phyloP scores from a whole-genome alignment of 2,113 vertebrate genomes.

The Lophotis ruficrista region DNA sequence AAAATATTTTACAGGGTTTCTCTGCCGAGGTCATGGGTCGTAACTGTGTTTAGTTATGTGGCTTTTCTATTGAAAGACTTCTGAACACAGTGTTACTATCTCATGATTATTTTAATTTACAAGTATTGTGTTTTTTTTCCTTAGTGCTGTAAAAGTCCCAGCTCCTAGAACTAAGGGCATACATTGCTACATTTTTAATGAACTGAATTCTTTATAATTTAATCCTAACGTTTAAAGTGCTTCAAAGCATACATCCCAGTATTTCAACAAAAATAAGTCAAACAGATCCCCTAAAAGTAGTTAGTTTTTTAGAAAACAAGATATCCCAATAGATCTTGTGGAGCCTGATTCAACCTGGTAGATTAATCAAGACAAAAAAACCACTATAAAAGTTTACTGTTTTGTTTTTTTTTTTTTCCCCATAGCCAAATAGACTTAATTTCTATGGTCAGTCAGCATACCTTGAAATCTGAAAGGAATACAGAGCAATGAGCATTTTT shows the following conservation, averaged over 20 bases:
- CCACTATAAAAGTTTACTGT: no score
- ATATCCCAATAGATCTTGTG: not conserved
- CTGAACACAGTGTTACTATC: not conserved
- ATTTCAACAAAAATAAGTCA: not conserved
- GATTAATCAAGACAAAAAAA: not conserved
- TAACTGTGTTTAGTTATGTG: not conserved
- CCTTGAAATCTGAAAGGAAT: not conserved
- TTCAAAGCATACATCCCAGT: not conserved
- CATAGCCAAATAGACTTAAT: rapidly evolving
- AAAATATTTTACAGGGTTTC: not conserved
- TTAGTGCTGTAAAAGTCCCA: not conserved
- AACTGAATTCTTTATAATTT: not conserved
- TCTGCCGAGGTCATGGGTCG: not conserved
- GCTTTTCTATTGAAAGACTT: slow-evolving; percentile 3
- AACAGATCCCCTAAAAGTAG: not conserved
- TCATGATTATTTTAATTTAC: not conserved
- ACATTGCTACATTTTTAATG: not conserved
- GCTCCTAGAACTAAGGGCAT: not conserved
- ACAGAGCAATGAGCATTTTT: not conserved
- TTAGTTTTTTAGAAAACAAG: not conserved
- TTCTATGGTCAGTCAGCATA: not conserved
- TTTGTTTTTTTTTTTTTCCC: not conserved
- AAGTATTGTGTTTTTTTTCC: not conserved
- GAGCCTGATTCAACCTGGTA: not conserved
- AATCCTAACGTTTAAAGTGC: not conserved